Base-by-base conservation (phyloP, 2,797 vertebrate genomes). In the Mionectes olivaceus region DNA sequence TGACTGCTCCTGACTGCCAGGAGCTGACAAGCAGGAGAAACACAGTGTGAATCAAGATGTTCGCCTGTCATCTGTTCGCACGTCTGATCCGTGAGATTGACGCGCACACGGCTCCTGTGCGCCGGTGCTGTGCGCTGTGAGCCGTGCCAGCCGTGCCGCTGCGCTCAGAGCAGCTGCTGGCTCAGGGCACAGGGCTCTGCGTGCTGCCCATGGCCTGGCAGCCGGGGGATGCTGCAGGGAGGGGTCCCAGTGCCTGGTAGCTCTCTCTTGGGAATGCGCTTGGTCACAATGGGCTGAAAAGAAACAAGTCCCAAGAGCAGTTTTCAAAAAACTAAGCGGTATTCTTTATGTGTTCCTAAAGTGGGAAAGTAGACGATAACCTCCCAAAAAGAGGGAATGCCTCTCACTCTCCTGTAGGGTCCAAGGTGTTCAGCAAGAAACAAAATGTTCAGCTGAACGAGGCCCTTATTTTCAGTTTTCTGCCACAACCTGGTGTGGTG, bases 1-100 rank as follows among this genome's bases (percentile, higher is more conserved):
- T 95, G 87, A 86, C 67, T 91, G 35, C 79, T 96, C 68, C 39
- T 83, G 91, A 73, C 76, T 93, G 91, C 90, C 95, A 93, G 95
- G 56, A 95, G 73, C 65, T 96, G 95, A 89, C 89, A 94, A 93
- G 90, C 53, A 91, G 85, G 87, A 95, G 84, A 97, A 97, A 85
- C 70, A 90, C 16, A 65, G 85, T 79, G 68, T 80, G 95, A 96
- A 83, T 94, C 80, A 89, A 95, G 78, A 96, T 87, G 82, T 81
- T 95, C 55, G 11, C 57, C n/a, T 93, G 94, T 95, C 85, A 67
- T 96, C 92, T 94, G 88, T 82, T 96, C 93, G 46, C 60, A 75
- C 89, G 89, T 92, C 69, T 73, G 61, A 77, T 92, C 61, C 52
- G 67, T 60, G 59, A 80, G 71, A 85, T 78, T 96, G 83, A 61